Evolutionary conservation across 2,888 invertebrate species (phyloP).

Genomic region (Sarcophaga subvicina): DNA sequence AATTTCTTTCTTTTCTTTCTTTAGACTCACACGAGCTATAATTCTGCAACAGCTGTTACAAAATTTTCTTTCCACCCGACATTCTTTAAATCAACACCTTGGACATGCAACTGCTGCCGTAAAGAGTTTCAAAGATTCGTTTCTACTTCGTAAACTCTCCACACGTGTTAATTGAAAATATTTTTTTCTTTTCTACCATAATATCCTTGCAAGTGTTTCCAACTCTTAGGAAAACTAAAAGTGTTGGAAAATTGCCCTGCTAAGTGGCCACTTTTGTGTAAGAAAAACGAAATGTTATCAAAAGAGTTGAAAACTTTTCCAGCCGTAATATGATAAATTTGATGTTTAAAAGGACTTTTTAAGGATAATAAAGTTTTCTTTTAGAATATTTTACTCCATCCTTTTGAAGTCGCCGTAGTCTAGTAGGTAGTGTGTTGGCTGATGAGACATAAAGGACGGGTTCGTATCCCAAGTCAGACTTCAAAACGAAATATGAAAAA

Average conservation of each 20-base stretch:
- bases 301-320: not conserved
- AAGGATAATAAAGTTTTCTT: no score
- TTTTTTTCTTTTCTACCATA: slow-evolving; percentile 49
- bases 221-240: slow-evolving; percentile 24
- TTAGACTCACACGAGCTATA: slow-evolving; percentile 62
- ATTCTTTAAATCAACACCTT: slow-evolving; percentile 50
- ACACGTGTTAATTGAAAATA: slow-evolving; percentile 59
- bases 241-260: slow-evolving; percentile 45
- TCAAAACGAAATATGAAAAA: no score
- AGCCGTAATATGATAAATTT: no score
- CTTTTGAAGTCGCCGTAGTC: no score
- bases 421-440: no score
- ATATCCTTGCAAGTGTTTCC: slow-evolving; percentile 31
- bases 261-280: slow-evolving; percentile 37
- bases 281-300: not conserved
- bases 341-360: no score
- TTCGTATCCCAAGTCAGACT: no score
- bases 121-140: not conserved
- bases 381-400: no score
- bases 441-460: no score
- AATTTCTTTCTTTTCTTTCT: not conserved
- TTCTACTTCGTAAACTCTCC: not conserved
- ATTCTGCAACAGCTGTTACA: slow-evolving; percentile 55
- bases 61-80: not conserved
- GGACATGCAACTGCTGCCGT: slow-evolving; percentile 29